A percentile compares a stretch with the other conserved stretches of the same genome.
phyloP scores from a whole-genome alignment of 2,113 vertebrate genomes.

The Amphilophus citrinellus region DNA sequence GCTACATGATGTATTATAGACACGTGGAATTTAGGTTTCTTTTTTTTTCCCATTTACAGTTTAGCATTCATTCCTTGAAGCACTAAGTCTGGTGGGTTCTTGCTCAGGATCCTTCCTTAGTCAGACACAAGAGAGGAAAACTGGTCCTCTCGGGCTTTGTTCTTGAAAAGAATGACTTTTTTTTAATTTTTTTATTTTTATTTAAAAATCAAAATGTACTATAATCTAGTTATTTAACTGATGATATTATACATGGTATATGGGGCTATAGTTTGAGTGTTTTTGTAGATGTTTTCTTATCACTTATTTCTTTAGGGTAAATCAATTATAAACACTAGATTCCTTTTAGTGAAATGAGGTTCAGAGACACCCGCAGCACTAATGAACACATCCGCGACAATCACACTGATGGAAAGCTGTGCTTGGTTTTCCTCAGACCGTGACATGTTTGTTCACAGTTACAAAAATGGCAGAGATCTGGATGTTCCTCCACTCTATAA shows the following conservation, averaged over 20 bases:
- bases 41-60: background rate
- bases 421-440: background rate
- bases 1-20: background rate
- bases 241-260: conserved; percentile 19
- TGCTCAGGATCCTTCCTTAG: background rate
- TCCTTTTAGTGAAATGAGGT: conserved; percentile 10
- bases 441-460: background rate
- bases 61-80: conserved; percentile 2
- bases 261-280: conserved; percentile 29
- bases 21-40: conserved; percentile 1
- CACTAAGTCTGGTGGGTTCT: conserved; percentile 10
- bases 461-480: background rate
- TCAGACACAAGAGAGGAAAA: conserved; percentile 16
- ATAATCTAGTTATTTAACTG: conserved; percentile 51
- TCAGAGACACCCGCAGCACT: conserved; percentile 9
- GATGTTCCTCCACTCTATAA: background rate
- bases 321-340: conserved; percentile 34
- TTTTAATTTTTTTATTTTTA: no score
- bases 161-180: conserved; percentile 8
- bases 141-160: conserved; percentile 18
- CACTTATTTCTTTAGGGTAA: conserved; percentile 14
- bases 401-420: conserved; percentile 15
- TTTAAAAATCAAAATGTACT: conserved; percentile 21
- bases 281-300: conserved; percentile 39
- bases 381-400: conserved; percentile 46